Percentiles rank a stretch among this genome's conserved stretches.
phyloP scores from a whole-genome alignment of 1,140 invertebrate genomes.

The Drosophila nigromelanica region DNA sequence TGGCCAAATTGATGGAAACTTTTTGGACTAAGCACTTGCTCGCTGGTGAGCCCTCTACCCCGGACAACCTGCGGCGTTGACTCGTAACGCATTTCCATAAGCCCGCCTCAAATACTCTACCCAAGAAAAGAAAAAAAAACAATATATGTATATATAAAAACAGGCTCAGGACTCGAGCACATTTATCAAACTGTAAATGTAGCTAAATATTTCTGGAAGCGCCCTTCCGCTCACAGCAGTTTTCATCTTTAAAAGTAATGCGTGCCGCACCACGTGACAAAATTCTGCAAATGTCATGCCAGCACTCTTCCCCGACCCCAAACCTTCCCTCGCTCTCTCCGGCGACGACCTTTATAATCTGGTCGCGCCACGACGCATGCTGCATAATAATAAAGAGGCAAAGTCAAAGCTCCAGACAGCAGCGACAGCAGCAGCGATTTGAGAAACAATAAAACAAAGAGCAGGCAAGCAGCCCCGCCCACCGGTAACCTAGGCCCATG shows the following conservation, averaged over 20 bases:
- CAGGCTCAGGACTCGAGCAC: slow-evolving; percentile 24
- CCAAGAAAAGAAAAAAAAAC: background rate
- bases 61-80: slow-evolving; percentile 48
- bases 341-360: slow-evolving; percentile 52
- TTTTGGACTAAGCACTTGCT: slow-evolving; percentile 38
- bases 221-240: background rate
- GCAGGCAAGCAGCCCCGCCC: background rate
- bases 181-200: slow-evolving; percentile 70
- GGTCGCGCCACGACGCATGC: slow-evolving; percentile 43
- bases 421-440: slow-evolving; percentile 38
- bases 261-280: slow-evolving; percentile 50
- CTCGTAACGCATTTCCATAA: slow-evolving; percentile 56
- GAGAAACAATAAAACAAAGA: slow-evolving; percentile 59
- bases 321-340: background rate
- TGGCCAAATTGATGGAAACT: slow-evolving; percentile 62
- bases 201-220: slow-evolving; percentile 26
- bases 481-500: too few relatives aligned
- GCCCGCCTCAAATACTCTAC: background rate
- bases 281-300: slow-evolving; percentile 50
- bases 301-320: background rate
- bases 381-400: slow-evolving; percentile 58
- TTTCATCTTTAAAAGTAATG: slow-evolving; percentile 55
- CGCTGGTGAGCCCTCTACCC: slow-evolving; percentile 12
- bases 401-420: slow-evolving; percentile 45
- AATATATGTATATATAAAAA: slow-evolving; percentile 1